A percentile compares a stretch with the other conserved stretches of the same genome.
phyloP scores from a whole-genome alignment of 1,140 invertebrate genomes.

The Magallana gigas region DNA sequence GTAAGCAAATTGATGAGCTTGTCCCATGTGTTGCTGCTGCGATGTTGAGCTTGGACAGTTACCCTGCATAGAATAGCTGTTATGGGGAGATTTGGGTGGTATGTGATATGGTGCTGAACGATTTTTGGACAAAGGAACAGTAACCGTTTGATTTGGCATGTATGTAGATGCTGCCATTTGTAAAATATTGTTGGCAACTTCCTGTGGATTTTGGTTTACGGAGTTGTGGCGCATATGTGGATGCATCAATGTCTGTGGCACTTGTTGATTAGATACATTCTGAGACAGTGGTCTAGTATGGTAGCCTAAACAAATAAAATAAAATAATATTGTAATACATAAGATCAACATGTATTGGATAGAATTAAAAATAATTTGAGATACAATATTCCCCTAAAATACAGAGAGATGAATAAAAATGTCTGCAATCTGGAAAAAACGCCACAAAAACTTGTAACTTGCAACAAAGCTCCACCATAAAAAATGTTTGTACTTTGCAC shows the following conservation, averaged over 20 bases:
- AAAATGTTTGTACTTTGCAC: too few species aligned
- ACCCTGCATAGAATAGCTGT: slow-evolving; percentile 53
- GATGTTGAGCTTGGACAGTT: slow-evolving; percentile 45
- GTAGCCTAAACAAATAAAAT: neutral
- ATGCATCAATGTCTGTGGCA: slow-evolving; percentile 14
- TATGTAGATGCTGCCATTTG: slow-evolving; percentile 75
- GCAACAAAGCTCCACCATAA: too few species aligned
- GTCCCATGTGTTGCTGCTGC: slow-evolving; percentile 52
- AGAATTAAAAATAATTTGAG: neutral
- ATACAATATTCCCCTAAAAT: too few species aligned
- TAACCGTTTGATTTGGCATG: slow-evolving; percentile 72
- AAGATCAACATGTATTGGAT: neutral
- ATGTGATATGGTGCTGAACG: slow-evolving; percentile 74
- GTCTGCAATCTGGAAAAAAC: too few species aligned
- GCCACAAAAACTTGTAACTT: too few species aligned
- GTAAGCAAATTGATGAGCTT: slow-evolving; percentile 62
- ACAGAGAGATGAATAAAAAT: too few species aligned
- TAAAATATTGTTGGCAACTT: slow-evolving; percentile 77
- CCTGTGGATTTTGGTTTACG: slow-evolving; percentile 71
- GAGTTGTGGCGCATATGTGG: slow-evolving; percentile 43
- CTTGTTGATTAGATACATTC: slow-evolving; percentile 23
- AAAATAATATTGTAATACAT: too few species aligned
- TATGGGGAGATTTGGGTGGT: slow-evolving; percentile 64
- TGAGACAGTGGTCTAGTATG: neutral
- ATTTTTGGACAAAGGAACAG: slow-evolving; percentile 72